Evolutionary conservation across 1,140 invertebrate species (phyloP).

Genomic region (Hypothenemus hampei): DNA sequence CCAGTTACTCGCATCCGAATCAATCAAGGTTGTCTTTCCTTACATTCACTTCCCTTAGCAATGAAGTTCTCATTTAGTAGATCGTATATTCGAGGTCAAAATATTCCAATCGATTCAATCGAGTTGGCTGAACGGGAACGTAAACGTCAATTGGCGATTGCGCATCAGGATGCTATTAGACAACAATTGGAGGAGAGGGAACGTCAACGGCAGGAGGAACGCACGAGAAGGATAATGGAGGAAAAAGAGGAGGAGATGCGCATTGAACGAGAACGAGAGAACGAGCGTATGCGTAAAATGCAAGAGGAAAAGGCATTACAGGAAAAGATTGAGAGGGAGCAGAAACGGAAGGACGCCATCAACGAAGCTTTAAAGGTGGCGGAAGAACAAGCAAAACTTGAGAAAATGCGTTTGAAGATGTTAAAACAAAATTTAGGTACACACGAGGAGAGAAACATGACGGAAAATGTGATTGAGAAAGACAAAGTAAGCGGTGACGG

Average conservation of each 20-base stretch:
- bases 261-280: slow-evolving; percentile 59
- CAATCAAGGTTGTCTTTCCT: slow-evolving; percentile 22
- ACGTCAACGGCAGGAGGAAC: slow-evolving; percentile 58
- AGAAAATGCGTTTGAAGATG: slow-evolving; percentile 50
- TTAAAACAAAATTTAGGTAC: slow-evolving; percentile 31
- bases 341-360: slow-evolving; percentile 54
- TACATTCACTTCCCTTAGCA: background rate
- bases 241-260: slow-evolving; percentile 63
- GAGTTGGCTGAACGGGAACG: slow-evolving; percentile 62
- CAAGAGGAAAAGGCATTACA: slow-evolving; percentile 52
- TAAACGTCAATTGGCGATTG: slow-evolving; percentile 62
- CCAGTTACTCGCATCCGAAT: slow-evolving; percentile 35
- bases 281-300: slow-evolving; percentile 56
- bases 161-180: slow-evolving; percentile 66
- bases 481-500: slow-evolving; percentile 9
- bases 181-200: slow-evolving; percentile 68
- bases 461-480: slow-evolving; percentile 27
- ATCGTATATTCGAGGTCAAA: slow-evolving; percentile 61
- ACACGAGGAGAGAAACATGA: slow-evolving; percentile 29
- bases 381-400: slow-evolving; percentile 53
- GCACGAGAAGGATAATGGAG: slow-evolving; percentile 54
- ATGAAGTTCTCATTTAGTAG: slow-evolving; percentile 13
- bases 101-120: slow-evolving; percentile 62
- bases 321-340: slow-evolving; percentile 57
- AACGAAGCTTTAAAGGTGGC: slow-evolving; percentile 58